phyloP scores from a whole-genome alignment of 1,140 invertebrate species.

The Aphelenchoides fujianensis region DNA sequence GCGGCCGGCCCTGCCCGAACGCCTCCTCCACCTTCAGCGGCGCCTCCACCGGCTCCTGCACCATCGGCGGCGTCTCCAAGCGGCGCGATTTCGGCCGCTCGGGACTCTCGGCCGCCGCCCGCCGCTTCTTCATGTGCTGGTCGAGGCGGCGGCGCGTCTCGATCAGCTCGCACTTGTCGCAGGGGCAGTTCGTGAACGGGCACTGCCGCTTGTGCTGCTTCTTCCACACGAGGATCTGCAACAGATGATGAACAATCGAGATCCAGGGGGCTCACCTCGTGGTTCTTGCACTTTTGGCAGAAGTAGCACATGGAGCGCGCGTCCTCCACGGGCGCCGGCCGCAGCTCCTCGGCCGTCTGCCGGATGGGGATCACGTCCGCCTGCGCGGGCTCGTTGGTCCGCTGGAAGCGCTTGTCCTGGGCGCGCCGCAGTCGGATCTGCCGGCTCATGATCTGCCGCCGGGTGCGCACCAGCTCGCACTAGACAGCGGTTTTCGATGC shows the following conservation, averaged over 20 bases:
- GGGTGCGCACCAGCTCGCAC: constrained; percentile 54
- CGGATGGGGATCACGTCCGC: constrained; percentile 39
- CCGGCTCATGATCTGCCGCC: constrained; percentile 56
- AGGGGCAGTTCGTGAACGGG: constrained; percentile 46
- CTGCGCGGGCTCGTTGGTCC: constrained; percentile 36
- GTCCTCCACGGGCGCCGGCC: too few relatives aligned
- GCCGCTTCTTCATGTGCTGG: constrained; percentile 53
- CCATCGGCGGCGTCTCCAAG: too few relatives aligned
- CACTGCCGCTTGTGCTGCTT: constrained; percentile 55
- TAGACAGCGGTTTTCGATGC: constrained; percentile 29
- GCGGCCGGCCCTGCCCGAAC: too few relatives aligned
- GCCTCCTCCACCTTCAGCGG: too few relatives aligned
- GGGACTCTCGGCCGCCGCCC: too few relatives aligned
- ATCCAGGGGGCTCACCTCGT: constrained; percentile 55
- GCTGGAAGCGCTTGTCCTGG: constrained; percentile 58
- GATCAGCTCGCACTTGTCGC: constrained; percentile 55
- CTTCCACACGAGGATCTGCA: constrained; percentile 9
- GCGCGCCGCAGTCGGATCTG: constrained; percentile 57
- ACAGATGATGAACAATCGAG: constrained; percentile 38
- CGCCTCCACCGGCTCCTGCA: too few relatives aligned
- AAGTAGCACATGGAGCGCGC: constrained; percentile 57
- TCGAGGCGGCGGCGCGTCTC: constrained; percentile 53
- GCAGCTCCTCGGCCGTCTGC: background rate
- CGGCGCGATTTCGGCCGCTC: too few relatives aligned
- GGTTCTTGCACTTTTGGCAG: constrained; percentile 60